phyloP scores from a whole-genome alignment of 2,888 invertebrate genomes.

The Neoaliturus tenellus region DNA sequence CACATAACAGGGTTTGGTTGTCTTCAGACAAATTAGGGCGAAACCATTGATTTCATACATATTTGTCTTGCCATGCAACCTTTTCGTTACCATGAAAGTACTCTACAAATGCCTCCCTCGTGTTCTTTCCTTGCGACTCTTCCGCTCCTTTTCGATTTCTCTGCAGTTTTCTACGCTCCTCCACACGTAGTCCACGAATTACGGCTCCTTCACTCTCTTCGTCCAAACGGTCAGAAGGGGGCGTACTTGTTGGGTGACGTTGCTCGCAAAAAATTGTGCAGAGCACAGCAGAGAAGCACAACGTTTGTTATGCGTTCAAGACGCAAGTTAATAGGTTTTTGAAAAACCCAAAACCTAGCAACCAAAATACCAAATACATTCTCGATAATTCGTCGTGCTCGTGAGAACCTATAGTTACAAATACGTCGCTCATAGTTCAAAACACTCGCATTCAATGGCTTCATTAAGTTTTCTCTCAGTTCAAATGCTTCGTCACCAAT shows the following conservation, averaged over 20 bases:
- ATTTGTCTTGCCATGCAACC: slow-evolving; percentile 59
- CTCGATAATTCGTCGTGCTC: slow-evolving; percentile 55
- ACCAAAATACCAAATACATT: slow-evolving; percentile 56
- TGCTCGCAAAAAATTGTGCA: slow-evolving; percentile 57
- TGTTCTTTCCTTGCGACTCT: slow-evolving; percentile 35
- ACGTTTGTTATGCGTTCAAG: slow-evolving; percentile 50
- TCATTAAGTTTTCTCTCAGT: slow-evolving; percentile 57
- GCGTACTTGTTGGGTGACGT: slow-evolving; percentile 52
- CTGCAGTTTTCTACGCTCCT: slow-evolving; percentile 46
- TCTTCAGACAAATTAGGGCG: slow-evolving; percentile 15
- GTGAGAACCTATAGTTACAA: slow-evolving; percentile 56
- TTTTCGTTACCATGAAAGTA: slow-evolving; percentile 60
- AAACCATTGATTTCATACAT: slow-evolving; percentile 35
- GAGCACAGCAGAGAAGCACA: slow-evolving; percentile 57
- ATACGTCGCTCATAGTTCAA: slow-evolving; percentile 56
- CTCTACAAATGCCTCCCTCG: slow-evolving; percentile 59
- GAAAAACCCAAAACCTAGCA: slow-evolving; percentile 53
- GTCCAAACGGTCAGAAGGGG: slow-evolving; percentile 46
- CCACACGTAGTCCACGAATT: slow-evolving; percentile 40
- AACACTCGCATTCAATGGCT: slow-evolving; percentile 55
- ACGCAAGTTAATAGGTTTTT: slow-evolving; percentile 56
- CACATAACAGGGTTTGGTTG: slow-evolving; percentile 20
- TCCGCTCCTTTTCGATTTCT: slow-evolving; percentile 42
- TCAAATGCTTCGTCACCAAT: slow-evolving; percentile 59
- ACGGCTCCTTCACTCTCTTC: slow-evolving; percentile 41